Evolutionary conservation across 2,888 invertebrate genomes (phyloP), one percentile per base, ranked within the genome.

Genomic region (Coenonympha arcania): DNA sequence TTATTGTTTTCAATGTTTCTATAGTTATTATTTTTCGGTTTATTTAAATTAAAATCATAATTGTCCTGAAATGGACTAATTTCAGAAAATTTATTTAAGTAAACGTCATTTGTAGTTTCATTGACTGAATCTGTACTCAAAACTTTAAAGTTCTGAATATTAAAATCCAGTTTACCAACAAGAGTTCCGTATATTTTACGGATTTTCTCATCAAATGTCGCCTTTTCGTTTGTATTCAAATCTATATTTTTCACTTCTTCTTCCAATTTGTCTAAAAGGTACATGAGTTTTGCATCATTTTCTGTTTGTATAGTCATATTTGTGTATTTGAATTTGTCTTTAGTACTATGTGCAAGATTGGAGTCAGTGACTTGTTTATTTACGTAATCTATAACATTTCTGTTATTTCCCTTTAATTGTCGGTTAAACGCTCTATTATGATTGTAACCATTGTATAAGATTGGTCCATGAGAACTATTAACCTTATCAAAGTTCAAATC

Each of bases 151-250:
- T 55, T 43, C 6, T 28, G 28, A 19, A 45, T n/a, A 3, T 31
- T 6, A 6, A 40, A 20, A 24, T 44, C 42, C 6, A 33, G 8
- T 30, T 57, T 33, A 36, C 41, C 45, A 22, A 53, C 11, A 39
- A 59, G 31, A 49, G 52, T 44, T 16, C 55, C 45, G 15, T 82
- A 82, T 49, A 83, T 79, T 68, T 75, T 76, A 48, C 75, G 68
- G 15, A 83, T 68, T 65, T 76, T 82, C 2, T 64, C 70, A 60
- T 82, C 73, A 53, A 82, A 69, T 39, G 79, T 57, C 57, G 73
- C 66, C 60, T 73, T 80, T 55, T 76, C 73, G 6, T 54, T 64
- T 5, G 64, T 69, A 49, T 68, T 64, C 9, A 82, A 57, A 45
- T 79, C 66, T 22, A 73, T 62, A 48, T 76, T 68, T 44, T 71